Evolutionary conservation across 2,888 invertebrate genomes (phyloP), one percentile per base, ranked within the genome.

Genomic region (Leptopterna dolabrata): DNA sequence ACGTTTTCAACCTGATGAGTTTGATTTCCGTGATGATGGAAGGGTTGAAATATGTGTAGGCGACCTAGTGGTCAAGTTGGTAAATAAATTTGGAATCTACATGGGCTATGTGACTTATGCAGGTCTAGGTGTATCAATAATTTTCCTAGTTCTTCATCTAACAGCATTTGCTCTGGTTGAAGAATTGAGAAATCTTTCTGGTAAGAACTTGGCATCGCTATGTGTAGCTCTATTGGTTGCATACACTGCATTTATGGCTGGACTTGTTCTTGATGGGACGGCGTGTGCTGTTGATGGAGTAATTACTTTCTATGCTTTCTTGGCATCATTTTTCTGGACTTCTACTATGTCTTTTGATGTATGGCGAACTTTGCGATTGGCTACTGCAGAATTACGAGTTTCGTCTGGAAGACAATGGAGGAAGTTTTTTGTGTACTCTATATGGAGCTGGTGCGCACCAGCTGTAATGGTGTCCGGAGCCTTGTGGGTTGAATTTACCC

Each of bases 311-410:
- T 93, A 92, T 91, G 91, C 92, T 89, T 93, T 93, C 90, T 91
- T 93, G 87, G 91, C 93, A 0, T 92, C 93, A 0, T 94, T 94
- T 90, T 92, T 92, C 88, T 94, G 94, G 94, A 93, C 93, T 92
- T 92, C 93, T 82, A 92, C 93, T 2, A 92, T 94, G 91, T 92
- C 93, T 0, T 92, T 93, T 90, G 93, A 93, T 89, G 92, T 92
- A 16, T 92, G 91, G 91, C 91, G 91, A 89, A 93, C 92, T n/a
- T 91, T 92, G 43, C 91, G 91, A 45, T 90, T 92, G 89, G 93
- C 93, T 2, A 93, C 93, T 0, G 91, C 91, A 36, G 92, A 93
- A 90, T 90, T 93, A 9, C 90, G 93, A 76, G 92, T 92, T 0
- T 91, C 92, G 1, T 90, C 91, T 14, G 92, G 92, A 4, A 91